Percentiles rank a stretch among this genome's conserved stretches.
phyloP scores from a whole-genome alignment of 2,888 invertebrate species.

The Omphaloscelis lunosa region DNA sequence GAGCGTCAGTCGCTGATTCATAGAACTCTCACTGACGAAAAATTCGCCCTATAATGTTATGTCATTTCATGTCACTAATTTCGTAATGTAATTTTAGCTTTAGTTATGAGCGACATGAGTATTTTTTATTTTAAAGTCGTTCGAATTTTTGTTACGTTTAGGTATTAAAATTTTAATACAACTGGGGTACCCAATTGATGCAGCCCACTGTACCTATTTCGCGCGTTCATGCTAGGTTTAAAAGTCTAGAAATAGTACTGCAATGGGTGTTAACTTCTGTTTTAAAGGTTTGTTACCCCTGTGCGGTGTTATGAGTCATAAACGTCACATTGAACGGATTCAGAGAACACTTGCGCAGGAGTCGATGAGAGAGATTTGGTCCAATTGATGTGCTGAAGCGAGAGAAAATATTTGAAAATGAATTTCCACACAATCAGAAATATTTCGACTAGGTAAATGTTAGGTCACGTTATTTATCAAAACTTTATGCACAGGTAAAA shows the following conservation, averaged over 20 bases:
- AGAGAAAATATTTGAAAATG: neutral
- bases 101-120: too few relatives aligned
- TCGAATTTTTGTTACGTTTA: neutral
- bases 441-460: neutral
- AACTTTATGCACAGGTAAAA: too few relatives aligned
- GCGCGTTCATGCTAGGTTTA: neutral
- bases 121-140: neutral
- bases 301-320: slow-evolving; percentile 47
- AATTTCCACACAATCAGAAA: neutral
- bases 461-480: neutral
- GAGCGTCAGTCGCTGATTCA: too few relatives aligned
- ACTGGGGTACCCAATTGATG: too few relatives aligned
- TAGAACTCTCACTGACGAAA: too few relatives aligned
- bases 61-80: too few relatives aligned
- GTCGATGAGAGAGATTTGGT: slow-evolving; percentile 32
- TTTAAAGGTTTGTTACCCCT: slow-evolving; percentile 68
- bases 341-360: slow-evolving; percentile 56
- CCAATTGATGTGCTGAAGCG: slow-evolving; percentile 6
- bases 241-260: slow-evolving; percentile 59
- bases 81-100: too few relatives aligned
- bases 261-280: slow-evolving; percentile 45
- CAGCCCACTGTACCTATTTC: too few relatives aligned
- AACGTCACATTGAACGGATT: slow-evolving; percentile 56
- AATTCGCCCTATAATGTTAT: too few relatives aligned
- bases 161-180: too few relatives aligned